These are phyloP conservation scores for Myoxocephalus aenaeus DNA, from an alignment of 2,797 vertebrate species.

Conservation along the genomic window DNA sequence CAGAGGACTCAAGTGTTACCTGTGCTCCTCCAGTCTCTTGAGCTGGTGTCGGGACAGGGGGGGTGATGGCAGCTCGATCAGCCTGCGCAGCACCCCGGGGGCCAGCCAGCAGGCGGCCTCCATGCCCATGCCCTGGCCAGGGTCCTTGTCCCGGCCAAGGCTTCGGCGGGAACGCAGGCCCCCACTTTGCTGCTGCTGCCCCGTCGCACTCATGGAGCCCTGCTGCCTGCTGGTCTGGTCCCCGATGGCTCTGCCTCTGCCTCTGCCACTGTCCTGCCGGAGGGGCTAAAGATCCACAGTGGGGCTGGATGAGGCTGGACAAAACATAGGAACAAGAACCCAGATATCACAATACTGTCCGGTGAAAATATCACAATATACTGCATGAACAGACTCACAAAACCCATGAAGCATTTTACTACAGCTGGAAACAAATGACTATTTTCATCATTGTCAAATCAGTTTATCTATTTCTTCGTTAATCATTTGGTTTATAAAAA, in stretches of 20 bases:
- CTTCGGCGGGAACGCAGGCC: slow-evolving; percentile 87
- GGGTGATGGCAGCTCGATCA: slow-evolving; percentile 92
- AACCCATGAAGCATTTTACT: not conserved
- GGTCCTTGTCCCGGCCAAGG: slow-evolving; percentile 86
- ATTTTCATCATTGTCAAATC: too few relatives aligned
- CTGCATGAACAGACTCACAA: not conserved
- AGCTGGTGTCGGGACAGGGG: slow-evolving; percentile 94
- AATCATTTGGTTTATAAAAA: not conserved
- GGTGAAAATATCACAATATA: not conserved
- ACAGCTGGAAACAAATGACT: not conserved
- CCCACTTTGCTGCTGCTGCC: slow-evolving; percentile 73
- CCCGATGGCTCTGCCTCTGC: slow-evolving; percentile 62
- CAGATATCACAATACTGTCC: not conserved
- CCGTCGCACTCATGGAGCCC: slow-evolving; percentile 88
- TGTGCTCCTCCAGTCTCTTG: slow-evolving; percentile 96
- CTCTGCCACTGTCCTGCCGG: slow-evolving; percentile 74
- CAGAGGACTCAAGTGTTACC: slow-evolving; percentile 51
- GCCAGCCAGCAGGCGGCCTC: slow-evolving; percentile 85
- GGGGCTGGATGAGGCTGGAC: slow-evolving; percentile 44
- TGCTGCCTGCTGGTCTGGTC: slow-evolving; percentile 60
- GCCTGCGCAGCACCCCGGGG: slow-evolving; percentile 86
- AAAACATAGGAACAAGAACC: slow-evolving; percentile 6
- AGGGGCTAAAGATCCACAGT: slow-evolving; percentile 67
- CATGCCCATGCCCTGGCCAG: slow-evolving; percentile 82
- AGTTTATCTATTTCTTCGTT: not conserved